Evolutionary conservation across 2,113 vertebrate genomes (phyloP).

Genomic region (Micromys minutus): DNA sequence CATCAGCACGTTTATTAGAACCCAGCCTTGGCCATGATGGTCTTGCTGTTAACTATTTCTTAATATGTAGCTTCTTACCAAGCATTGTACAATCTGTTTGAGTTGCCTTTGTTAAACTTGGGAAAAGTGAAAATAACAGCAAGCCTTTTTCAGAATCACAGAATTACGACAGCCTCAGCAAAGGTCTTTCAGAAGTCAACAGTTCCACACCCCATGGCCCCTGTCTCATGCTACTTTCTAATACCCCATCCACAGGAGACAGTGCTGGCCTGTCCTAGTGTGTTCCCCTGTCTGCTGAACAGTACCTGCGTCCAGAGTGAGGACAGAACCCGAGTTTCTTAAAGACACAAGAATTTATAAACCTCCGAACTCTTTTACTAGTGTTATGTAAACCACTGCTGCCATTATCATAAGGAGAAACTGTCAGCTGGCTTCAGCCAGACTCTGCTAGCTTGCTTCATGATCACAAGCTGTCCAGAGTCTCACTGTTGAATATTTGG

Average conservation of each 20-base stretch:
- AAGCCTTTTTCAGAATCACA: neutral
- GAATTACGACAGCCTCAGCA: neutral
- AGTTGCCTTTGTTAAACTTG: conserved; percentile 50
- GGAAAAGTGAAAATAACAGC: neutral
- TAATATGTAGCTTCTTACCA: conserved; percentile 59
- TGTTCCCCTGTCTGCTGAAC: neutral
- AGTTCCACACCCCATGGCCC: neutral
- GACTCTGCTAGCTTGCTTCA: neutral
- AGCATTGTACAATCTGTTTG: conserved; percentile 38
- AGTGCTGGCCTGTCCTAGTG: neutral
- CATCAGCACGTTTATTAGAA: conserved; percentile 45
- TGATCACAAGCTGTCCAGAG: neutral
- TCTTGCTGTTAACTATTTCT: conserved; percentile 61
- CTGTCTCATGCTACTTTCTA: neutral
- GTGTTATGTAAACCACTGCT: neutral
- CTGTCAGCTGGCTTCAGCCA: neutral
- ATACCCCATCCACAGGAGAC: neutral
- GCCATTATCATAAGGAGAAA: neutral
- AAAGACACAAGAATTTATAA: neutral
- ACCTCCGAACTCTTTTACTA: neutral
- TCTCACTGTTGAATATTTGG: neutral
- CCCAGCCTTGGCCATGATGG: neutral
- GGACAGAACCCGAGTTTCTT: neutral
- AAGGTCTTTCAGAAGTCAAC: neutral
- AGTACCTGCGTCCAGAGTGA: neutral